These are phyloP conservation scores for Equus przewalskii DNA, from an alignment of 2,113 vertebrate species.

Conservation along the genomic window DNA sequence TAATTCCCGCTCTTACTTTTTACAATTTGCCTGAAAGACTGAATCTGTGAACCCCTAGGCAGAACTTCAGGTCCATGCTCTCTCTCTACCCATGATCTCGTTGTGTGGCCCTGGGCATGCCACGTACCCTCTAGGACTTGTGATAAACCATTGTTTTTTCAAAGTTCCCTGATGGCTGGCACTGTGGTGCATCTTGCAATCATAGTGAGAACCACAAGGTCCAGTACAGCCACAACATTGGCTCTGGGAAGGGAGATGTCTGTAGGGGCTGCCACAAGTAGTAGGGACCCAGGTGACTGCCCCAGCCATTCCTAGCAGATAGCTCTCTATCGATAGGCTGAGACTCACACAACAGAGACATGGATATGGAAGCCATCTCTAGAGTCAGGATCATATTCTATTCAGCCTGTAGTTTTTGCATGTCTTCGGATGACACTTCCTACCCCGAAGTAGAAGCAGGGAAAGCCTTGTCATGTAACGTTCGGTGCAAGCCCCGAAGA, in stretches of 20 bases:
- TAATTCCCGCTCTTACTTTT: background rate
- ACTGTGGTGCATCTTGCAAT: background rate
- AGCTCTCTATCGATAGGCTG: background rate
- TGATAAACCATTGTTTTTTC: background rate
- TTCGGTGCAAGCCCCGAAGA: background rate
- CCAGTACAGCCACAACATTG: background rate
- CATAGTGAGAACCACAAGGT: background rate
- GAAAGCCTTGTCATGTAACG: background rate
- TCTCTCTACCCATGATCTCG: background rate
- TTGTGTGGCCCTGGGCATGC: background rate
- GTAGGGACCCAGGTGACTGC: background rate
- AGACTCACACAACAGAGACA: background rate
- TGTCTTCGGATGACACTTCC: background rate
- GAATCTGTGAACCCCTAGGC: background rate
- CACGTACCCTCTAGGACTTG: background rate
- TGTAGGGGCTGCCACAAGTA: background rate
- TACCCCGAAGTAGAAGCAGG: background rate
- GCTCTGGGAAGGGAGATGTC: background rate
- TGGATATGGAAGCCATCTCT: background rate
- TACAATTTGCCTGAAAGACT: background rate
- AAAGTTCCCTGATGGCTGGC: background rate
- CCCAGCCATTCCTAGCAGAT: background rate
- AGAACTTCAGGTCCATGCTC: background rate
- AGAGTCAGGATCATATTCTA: background rate
- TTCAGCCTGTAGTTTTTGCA: background rate